Evolutionary conservation across 1,140 invertebrate genomes (phyloP).

Genomic region (Amphibalanus amphitrite): DNA sequence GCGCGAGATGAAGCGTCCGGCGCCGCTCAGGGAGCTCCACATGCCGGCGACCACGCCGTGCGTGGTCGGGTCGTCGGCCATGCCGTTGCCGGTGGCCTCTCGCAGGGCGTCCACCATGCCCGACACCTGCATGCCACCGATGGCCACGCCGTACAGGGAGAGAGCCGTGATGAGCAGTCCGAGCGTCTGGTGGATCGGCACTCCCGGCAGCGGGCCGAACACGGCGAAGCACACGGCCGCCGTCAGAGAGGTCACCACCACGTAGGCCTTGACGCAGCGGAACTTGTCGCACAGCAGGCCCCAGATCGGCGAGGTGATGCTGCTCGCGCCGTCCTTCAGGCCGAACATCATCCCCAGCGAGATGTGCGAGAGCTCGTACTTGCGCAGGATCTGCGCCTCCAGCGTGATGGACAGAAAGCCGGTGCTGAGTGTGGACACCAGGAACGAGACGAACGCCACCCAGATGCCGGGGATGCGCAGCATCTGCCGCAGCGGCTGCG

Average conservation of each 20-base stretch:
- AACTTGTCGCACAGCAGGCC: constrained; percentile 21
- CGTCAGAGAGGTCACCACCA: constrained; percentile 18
- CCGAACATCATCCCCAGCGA: constrained; percentile 23
- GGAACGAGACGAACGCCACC: constrained; percentile 22
- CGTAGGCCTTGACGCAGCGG: constrained; percentile 18
- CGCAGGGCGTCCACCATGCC: constrained; percentile 23
- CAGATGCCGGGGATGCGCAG: constrained; percentile 21
- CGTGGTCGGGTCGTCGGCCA: constrained; percentile 18
- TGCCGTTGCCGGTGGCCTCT: constrained; percentile 16
- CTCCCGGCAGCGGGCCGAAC: constrained; percentile 20
- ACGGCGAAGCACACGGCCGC: constrained; percentile 21
- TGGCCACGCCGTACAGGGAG: constrained; percentile 19
- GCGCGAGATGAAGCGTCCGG: constrained; percentile 20
- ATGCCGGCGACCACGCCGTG: constrained; percentile 20
- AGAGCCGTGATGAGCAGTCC: constrained; percentile 17
- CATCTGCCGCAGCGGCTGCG: constrained; percentile 12
- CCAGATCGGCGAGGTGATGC: constrained; percentile 22
- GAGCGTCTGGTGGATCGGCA: constrained; percentile 19
- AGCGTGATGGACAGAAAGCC: constrained; percentile 24
- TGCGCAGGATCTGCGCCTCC: constrained; percentile 21
- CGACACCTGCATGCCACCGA: constrained; percentile 22
- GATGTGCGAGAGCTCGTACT: constrained; percentile 20
- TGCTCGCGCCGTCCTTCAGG: constrained; percentile 23
- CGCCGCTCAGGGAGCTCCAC: constrained; percentile 21
- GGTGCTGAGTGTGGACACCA: constrained; percentile 23